Conservation (phyloP, 35 echinoderm and acorn worm genomes). For the Amphiura filiformis region DNA sequence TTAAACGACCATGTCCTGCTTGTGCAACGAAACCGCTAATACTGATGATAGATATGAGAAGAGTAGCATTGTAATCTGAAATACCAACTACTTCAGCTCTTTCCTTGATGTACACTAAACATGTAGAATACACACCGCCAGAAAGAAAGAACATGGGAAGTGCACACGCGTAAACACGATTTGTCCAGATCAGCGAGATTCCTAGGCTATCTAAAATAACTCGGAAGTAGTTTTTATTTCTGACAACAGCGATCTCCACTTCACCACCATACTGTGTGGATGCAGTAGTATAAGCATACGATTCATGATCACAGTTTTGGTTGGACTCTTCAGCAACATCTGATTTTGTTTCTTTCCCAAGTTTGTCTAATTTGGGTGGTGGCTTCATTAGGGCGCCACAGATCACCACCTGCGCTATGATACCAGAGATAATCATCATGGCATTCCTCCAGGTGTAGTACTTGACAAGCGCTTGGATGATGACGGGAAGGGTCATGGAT, state of each 20-base stretch:
- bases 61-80: background rate
- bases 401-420: background rate
- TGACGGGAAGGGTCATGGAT: background rate
- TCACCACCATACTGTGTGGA: too few species aligned
- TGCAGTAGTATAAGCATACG: too few species aligned
- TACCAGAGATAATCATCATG: background rate
- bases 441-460: background rate
- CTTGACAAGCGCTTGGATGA: too few species aligned
- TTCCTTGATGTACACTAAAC: background rate
- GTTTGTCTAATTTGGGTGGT: background rate
- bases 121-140: background rate
- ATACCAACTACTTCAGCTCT: too few species aligned
- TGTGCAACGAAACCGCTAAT: background rate
- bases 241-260: too few species aligned
- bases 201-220: background rate
- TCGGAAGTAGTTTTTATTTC: background rate
- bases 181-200: conserved; percentile 16
- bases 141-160: background rate
- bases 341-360: background rate
- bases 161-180: background rate
- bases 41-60: background rate
- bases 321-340: background rate
- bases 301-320: too few species aligned
- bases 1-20: background rate
- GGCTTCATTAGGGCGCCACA: conserved; percentile 1